These are phyloP conservation scores for Maconellicoccus hirsutus DNA, from an alignment of 1,140 invertebrate genomes.

Conservation along the genomic window DNA sequence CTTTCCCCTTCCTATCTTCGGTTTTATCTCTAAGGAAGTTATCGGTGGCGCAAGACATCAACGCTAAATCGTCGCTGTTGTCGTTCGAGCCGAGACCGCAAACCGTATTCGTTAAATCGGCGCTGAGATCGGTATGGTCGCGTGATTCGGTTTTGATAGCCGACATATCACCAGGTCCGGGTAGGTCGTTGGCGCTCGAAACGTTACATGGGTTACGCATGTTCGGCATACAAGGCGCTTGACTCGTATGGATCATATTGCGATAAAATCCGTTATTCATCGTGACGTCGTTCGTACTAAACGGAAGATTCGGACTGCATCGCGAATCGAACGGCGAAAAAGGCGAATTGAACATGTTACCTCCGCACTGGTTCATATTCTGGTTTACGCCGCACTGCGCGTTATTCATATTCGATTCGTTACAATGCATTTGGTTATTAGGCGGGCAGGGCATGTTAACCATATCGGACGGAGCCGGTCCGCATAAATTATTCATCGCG, in stretches of 20 bases:
- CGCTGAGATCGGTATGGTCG: neutral
- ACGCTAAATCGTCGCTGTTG: neutral
- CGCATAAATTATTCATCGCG: neutral
- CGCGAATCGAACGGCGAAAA: neutral
- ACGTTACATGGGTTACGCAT: neutral
- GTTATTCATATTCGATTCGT: neutral
- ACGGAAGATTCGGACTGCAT: neutral
- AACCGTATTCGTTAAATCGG: neutral
- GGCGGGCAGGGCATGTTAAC: neutral
- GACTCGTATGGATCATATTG: neutral
- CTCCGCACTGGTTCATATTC: neutral
- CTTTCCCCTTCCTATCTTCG: neutral
- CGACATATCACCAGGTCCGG: neutral
- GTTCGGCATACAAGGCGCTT: neutral
- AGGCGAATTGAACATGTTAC: neutral
- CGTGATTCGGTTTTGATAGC: neutral
- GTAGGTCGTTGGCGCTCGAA: neutral
- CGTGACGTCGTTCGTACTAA: neutral
- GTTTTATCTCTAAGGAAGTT: neutral
- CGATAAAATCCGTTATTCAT: slow-evolving; percentile 1
- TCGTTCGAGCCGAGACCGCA: neutral
- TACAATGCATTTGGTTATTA: neutral
- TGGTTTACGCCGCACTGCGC: neutral
- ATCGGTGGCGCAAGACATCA: neutral
- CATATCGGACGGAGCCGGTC: neutral